phyloP scores from a whole-genome alignment of 2,113 vertebrate species.

The Semnornis frantzii region DNA sequence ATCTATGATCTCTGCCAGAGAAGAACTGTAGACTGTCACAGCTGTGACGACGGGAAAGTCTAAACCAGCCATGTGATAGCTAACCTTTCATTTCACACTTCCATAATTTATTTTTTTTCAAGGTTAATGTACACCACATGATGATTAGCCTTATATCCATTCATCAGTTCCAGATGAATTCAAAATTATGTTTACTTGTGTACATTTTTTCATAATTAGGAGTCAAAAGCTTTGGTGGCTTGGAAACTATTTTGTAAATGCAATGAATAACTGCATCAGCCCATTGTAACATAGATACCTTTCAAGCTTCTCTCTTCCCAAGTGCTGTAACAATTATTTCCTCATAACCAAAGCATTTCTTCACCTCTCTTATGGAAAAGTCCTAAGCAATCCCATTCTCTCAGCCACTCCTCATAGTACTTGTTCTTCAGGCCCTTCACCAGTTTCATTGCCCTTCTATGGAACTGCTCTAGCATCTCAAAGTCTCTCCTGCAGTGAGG shows the following conservation, averaged over 20 bases:
- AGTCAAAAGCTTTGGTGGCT: not conserved
- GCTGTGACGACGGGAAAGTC: not conserved
- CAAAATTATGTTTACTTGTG: not conserved
- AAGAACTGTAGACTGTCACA: not conserved
- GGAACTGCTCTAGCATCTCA: too few species aligned
- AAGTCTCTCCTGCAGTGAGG: too few species aligned
- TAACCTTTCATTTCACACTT: conserved; percentile 15
- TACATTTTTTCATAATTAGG: not conserved
- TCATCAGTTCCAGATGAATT: conserved; percentile 22
- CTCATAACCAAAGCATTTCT: not conserved
- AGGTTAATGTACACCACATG: not conserved
- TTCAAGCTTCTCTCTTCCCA: not conserved
- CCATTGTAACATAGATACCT: not conserved
- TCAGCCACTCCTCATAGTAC: too few species aligned
- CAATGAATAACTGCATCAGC: not conserved
- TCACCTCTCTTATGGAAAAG: not conserved
- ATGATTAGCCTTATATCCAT: not conserved
- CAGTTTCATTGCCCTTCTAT: too few species aligned
- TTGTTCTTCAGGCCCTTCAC: too few species aligned
- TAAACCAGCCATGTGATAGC: not conserved
- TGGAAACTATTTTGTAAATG: not conserved
- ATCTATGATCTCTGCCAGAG: not conserved
- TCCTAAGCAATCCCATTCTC: not conserved
- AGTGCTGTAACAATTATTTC: not conserved
- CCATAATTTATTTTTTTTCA: conserved; percentile 28